Conservation (phyloP, 2,113 vertebrate genomes). For the Melanerpes aurifrons region DNA sequence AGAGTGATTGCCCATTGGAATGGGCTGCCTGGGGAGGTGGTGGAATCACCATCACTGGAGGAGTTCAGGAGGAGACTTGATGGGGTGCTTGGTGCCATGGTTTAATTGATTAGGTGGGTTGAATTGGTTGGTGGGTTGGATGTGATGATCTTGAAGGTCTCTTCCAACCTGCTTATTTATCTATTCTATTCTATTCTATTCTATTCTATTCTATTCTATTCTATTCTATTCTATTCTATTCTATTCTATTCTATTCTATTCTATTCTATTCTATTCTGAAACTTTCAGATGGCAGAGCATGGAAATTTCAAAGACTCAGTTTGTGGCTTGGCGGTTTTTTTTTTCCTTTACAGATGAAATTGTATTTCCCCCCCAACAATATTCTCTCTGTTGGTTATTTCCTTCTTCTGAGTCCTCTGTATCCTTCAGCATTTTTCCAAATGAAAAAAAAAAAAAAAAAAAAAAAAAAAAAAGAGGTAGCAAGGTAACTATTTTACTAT, state of each 20-base stretch:
- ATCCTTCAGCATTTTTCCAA: conserved; percentile 22
- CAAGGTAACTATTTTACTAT: conserved; percentile 21
- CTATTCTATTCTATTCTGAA: background rate
- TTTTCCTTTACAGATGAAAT: conserved; percentile 1
- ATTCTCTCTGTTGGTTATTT: background rate
- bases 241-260: background rate
- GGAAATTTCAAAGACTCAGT: background rate
- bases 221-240: background rate
- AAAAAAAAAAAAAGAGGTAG: background rate
- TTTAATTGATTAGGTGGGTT: too few species aligned
- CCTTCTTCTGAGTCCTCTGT: background rate
- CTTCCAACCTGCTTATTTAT: too few species aligned
- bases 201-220: too few species aligned
- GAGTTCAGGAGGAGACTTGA: too few species aligned
- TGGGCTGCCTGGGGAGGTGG: too few species aligned
- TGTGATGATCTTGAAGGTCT: too few species aligned
- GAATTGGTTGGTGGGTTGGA: too few species aligned
- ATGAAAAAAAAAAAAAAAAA: background rate
- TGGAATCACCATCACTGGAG: too few species aligned
- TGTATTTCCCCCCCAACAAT: background rate
- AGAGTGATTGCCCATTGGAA: too few species aligned
- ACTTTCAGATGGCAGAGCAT: background rate
- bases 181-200: too few species aligned
- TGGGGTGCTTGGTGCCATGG: too few species aligned
- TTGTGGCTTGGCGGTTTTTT: background rate